phyloP scores from a whole-genome alignment of 2,888 invertebrate genomes.

The Punctoribates punctum region DNA sequence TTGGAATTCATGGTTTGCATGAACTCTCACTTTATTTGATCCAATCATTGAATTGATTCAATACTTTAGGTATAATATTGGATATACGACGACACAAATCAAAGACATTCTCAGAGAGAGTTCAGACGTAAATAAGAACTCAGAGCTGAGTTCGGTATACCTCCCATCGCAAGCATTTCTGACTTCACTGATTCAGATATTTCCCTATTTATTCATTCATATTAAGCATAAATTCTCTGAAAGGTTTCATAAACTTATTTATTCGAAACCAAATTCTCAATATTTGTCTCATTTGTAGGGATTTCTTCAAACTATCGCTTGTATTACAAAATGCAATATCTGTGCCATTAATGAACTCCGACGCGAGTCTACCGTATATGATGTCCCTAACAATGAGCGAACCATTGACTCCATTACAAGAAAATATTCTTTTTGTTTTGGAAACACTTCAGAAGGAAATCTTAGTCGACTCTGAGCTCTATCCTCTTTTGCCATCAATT shows the following conservation, averaged over 20 bases:
- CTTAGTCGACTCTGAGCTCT: conserved; percentile 53
- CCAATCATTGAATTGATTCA: too few species aligned
- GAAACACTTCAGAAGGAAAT: conserved; percentile 74
- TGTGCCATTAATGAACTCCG: conserved; percentile 64
- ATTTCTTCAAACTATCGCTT: conserved; percentile 73
- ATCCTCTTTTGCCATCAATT: conserved; percentile 65
- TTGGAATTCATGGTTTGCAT: conserved; percentile 74
- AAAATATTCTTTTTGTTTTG: conserved; percentile 77
- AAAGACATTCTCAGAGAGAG: neutral
- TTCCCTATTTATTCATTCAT: conserved; percentile 88
- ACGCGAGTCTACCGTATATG: conserved; percentile 14
- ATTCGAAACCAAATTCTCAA: too few species aligned
- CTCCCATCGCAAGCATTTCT: conserved; percentile 89
- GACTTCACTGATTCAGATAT: conserved; percentile 89
- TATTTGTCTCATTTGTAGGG: conserved; percentile 52
- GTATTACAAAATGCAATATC: conserved; percentile 72
- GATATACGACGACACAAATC: conserved; percentile 18
- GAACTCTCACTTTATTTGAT: too few species aligned
- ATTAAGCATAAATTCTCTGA: conserved; percentile 65
- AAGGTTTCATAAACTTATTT: conserved; percentile 8
- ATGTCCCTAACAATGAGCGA: conserved; percentile 39
- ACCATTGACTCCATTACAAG: conserved; percentile 71
- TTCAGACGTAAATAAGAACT: conserved; percentile 51
- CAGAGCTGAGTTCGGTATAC: conserved; percentile 58
- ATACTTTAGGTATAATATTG: conserved; percentile 7